These are phyloP conservation scores for Dexiosoma caninum DNA, from an alignment of 2,888 invertebrate species.

Conservation along the genomic window DNA sequence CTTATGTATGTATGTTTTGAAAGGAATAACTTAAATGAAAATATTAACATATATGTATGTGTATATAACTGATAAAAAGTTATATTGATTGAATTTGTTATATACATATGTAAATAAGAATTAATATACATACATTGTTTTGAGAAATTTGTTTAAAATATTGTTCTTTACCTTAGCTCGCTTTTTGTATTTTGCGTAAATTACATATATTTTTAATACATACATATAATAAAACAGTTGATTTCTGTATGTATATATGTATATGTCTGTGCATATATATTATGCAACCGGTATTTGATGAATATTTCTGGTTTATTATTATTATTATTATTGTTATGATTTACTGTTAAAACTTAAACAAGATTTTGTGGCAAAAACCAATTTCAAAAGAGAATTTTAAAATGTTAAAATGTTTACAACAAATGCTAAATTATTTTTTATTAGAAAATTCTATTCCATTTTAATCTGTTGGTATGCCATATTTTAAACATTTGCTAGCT, in stretches of 20 bases:
- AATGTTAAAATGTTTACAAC: constrained; percentile 25
- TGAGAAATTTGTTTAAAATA: not conserved
- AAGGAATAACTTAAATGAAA: constrained; percentile 41
- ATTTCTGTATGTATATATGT: too few relatives aligned
- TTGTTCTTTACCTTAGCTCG: not conserved
- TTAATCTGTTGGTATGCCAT: not conserved
- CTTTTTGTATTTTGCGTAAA: not conserved
- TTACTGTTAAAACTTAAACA: constrained; percentile 32
- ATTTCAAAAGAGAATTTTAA: not conserved
- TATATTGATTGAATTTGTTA: constrained; percentile 30
- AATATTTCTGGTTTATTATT: not conserved
- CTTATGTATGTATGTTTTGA: not conserved
- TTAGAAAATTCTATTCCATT: not conserved
- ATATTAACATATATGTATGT: constrained; percentile 30
- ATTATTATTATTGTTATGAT: too few relatives aligned
- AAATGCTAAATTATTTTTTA: not conserved
- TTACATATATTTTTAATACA: constrained; percentile 2
- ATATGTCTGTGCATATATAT: too few relatives aligned
- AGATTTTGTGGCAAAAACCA: constrained; percentile 15
- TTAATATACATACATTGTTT: constrained; percentile 10
- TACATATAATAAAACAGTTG: constrained; percentile 40
- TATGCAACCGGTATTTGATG: not conserved
- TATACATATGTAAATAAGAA: constrained; percentile 18
- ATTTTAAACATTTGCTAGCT: constrained; percentile 39
- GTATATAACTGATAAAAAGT: not conserved